Evolutionary conservation across 2,888 invertebrate species (phyloP), one percentile per base, ranked within the genome.

Genomic region (Antheraea yamamai): DNA sequence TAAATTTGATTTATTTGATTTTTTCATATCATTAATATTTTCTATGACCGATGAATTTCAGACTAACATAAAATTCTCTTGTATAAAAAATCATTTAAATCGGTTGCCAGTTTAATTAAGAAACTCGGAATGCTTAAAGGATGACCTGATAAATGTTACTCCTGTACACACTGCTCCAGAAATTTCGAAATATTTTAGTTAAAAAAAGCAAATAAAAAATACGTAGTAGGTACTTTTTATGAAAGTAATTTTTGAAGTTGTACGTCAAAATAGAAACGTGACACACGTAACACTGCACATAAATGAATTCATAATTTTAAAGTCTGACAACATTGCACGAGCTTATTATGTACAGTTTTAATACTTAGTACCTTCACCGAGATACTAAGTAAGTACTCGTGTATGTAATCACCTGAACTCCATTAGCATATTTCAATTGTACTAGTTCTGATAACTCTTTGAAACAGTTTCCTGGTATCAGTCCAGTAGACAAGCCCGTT

Each of bases 381-480:
- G 6, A 61, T 23, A 61, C 8, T n/a, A n/a, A 61, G 20, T 58
- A 58, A 61, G n/a, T 61, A 61, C n/a, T 1, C n/a, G 10, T n/a
- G 23, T 64, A 64, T 18, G 26, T 16, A 64, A 39, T 39, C 68
- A 68, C 35, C 68, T 70, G 35, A 39, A 39, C 35, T 39, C 66
- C 68, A 70, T 70, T 70, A 70, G 68, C 68, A 70, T 70, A 70
- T 39, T 70, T 70, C 35, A 70, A n/a, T 39, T 70, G 10, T 39
- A 23, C 68, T 18, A 8, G 35, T 70, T 20, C 20, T 70, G 64
- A 64, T 26, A 70, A 35, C 39, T 39, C 35, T 70, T 39, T 39
- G 12, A 39, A 14, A 39, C 20, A 35, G 70, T 70, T 70, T 70
- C 70, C 35, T 70, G 39, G 70, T 39, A 20, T 70, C 35, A 4